A percentile compares a stretch with the other conserved stretches of the same genome.
Conservation (phyloP, 2,797 vertebrate genomes). For the Amblyraja radiata region DNA sequence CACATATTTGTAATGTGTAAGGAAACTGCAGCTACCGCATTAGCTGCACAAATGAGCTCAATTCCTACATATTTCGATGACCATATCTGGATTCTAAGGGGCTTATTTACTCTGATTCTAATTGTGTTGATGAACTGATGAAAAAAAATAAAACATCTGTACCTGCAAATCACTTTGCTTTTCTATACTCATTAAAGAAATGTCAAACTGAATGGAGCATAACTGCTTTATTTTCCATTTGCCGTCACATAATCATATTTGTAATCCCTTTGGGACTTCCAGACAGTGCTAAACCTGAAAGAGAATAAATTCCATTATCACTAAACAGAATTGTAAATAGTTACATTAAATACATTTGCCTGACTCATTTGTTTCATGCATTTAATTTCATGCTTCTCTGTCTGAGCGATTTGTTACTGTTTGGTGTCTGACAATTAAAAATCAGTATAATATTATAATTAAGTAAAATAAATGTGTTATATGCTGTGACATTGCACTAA, state of each 20-base stretch:
- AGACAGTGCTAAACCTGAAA: slow-evolving; percentile 11
- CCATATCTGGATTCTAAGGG: background rate
- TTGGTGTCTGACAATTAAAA: slow-evolving; percentile 36
- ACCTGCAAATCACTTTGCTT: slow-evolving; percentile 34
- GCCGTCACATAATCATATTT: slow-evolving; percentile 28
- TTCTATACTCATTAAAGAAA: slow-evolving; percentile 33
- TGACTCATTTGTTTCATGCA: slow-evolving; percentile 33
- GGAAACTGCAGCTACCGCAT: background rate
- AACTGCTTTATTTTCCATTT: slow-evolving; percentile 35
- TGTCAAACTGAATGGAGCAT: slow-evolving; percentile 18
- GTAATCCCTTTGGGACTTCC: slow-evolving; percentile 16
- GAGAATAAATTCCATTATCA: slow-evolving; percentile 36
- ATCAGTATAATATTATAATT: slow-evolving; percentile 36
- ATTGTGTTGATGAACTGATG: slow-evolving; percentile 29
- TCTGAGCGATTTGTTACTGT: slow-evolving; percentile 25
- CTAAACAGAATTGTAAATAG: slow-evolving; percentile 33
- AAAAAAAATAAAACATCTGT: slow-evolving; percentile 35
- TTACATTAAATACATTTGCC: slow-evolving; percentile 36
- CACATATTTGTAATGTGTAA: too few species aligned
- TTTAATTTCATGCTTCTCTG: slow-evolving; percentile 35
- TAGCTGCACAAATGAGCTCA: background rate
- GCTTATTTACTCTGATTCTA: slow-evolving; percentile 28
- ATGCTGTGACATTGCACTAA: slow-evolving; percentile 23
- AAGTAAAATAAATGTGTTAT: slow-evolving; percentile 34
- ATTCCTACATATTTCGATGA: background rate